Percentiles rank a stretch among this genome's conserved stretches.
Evolutionary conservation across 1,140 invertebrate species (phyloP).

Genomic region (Apocrypta bakeri): DNA sequence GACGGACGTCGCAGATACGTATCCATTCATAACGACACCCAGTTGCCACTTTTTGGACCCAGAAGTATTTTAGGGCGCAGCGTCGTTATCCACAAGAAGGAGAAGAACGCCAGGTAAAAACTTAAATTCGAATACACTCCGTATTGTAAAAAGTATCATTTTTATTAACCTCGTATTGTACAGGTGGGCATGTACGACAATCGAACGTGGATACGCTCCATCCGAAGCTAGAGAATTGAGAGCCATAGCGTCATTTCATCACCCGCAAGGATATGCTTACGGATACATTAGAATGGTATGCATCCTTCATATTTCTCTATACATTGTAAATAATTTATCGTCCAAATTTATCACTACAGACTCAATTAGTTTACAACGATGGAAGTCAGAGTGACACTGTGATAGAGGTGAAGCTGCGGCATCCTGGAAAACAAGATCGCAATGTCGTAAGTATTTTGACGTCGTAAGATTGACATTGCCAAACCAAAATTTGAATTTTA

Average conservation of each 20-base stretch:
- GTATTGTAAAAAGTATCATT: not conserved
- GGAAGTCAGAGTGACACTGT: constrained; percentile 91
- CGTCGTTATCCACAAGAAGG: constrained; percentile 88
- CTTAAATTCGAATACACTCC: not conserved
- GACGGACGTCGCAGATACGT: constrained; percentile 77
- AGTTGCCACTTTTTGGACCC: constrained; percentile 88
- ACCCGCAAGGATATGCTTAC: constrained; percentile 88
- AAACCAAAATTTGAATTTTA: not conserved
- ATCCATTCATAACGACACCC: constrained; percentile 85
- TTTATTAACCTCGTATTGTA: constrained; percentile 11
- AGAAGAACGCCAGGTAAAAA: constrained; percentile 73
- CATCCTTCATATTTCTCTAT: constrained; percentile 1
- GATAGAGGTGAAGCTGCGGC: constrained; percentile 89
- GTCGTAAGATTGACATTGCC: not conserved
- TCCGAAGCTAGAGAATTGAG: constrained; percentile 88
- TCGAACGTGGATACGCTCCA: constrained; percentile 90
- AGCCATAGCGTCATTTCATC: constrained; percentile 93
- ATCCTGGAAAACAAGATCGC: constrained; percentile 87
- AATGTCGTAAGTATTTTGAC: constrained; percentile 83
- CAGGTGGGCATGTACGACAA: constrained; percentile 89
- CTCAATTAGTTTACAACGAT: constrained; percentile 90
- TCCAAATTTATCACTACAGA: constrained; percentile 70
- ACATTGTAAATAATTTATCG: not conserved
- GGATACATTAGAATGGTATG: constrained; percentile 90
- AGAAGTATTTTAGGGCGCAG: constrained; percentile 90